Base-by-base conservation (phyloP, 2,113 vertebrate species). In the Bucco capensis region DNA sequence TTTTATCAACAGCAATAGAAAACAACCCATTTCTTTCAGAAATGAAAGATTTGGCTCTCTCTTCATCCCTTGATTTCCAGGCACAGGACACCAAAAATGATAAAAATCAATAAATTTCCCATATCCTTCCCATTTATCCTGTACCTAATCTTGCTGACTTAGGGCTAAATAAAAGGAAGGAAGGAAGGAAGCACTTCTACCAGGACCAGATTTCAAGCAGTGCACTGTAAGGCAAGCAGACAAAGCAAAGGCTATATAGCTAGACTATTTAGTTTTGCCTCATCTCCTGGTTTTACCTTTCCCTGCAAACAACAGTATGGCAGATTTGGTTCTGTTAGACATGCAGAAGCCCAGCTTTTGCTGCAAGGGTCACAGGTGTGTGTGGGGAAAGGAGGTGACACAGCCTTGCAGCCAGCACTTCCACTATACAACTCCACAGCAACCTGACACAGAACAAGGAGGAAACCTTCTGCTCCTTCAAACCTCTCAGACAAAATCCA, bases 361-460 rank as follows among this genome's bases (percentile, higher is more conserved):
- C 76, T 40, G 83, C 42, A 46, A 28, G 70, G 73, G 27, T 17
- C 44, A 4, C 21, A 8, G 14, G 31, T 8, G 61, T 6, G 88
- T 3, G 47, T 2, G 8, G n/a, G 38, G 46, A 50, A 4, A 24
- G 60, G 22, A 67, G 54, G 30, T 74, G 47, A 30, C 30, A 8
- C 1, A 23, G 75, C 49, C 37, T 4, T 6, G 0, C 44, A 24
- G 53, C 33, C 82, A 24, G 4, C 23, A 15, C 5, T 1, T 12
- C 33, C 53, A 1, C 54, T 14, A 31, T 7, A 54, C 15, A 9
- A 6, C 3, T 5, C 1, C 30, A 16, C 17, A 56, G 40, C 15
- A 12, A 2, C 47, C 31, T 4, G 1, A 8, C 1, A 8, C 40
- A 27, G 37, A 4, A 1, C 8, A 21, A 38, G 22, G 40, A 4